A percentile compares a stretch with the other conserved stretches of the same genome.
phyloP scores from a whole-genome alignment of 1,140 invertebrate genomes.

The Heliconius hewitsoni region DNA sequence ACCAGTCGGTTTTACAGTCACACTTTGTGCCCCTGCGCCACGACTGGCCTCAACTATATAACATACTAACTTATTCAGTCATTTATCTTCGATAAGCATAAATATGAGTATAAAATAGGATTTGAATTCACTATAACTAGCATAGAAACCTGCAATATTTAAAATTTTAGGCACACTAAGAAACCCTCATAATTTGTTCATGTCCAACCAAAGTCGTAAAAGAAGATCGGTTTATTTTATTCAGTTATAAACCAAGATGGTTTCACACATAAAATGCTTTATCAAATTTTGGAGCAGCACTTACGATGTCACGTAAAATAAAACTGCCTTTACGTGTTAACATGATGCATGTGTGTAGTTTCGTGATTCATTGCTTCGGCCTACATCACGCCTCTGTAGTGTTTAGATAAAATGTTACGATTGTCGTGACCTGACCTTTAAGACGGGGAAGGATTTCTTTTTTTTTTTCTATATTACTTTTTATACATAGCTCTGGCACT shows the following conservation, averaged over 20 bases:
- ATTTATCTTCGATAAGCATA: too few relatives aligned
- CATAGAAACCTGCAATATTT: too few relatives aligned
- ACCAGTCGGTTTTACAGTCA: too few relatives aligned
- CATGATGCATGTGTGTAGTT: slow-evolving; percentile 42
- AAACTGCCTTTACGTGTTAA: slow-evolving; percentile 51
- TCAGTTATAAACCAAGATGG: background rate
- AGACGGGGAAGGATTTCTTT: background rate
- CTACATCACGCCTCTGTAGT: slow-evolving; percentile 49
- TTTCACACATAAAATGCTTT: slow-evolving; percentile 22
- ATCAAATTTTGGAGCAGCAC: slow-evolving; percentile 18
- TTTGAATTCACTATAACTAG: background rate
- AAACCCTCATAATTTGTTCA: background rate
- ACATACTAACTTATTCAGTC: too few relatives aligned
- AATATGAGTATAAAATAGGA: too few relatives aligned
- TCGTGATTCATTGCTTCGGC: slow-evolving; percentile 59
- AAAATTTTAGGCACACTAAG: too few relatives aligned
- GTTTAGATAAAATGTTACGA: slow-evolving; percentile 46
- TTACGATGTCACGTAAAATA: slow-evolving; percentile 55
- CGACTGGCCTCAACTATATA: too few relatives aligned
- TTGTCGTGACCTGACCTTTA: background rate
- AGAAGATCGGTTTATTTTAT: background rate
- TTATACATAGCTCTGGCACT: background rate
- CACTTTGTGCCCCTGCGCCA: too few relatives aligned
- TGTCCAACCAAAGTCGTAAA: background rate
- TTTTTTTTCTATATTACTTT: background rate